Conservation (phyloP, 2,113 vertebrate species). For the Chionodraco myersi region DNA sequence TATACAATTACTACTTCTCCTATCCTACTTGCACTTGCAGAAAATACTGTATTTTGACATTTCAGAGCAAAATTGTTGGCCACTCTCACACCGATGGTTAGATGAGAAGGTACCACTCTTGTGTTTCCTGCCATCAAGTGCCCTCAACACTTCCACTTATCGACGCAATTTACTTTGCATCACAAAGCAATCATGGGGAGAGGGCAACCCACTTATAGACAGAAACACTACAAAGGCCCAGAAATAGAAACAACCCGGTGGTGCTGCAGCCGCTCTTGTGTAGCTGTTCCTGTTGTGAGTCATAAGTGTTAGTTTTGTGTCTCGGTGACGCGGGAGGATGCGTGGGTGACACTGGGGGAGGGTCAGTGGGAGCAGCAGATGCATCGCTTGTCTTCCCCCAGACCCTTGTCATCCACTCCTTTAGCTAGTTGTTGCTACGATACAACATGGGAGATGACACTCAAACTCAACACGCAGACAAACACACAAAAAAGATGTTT, state of each 20-base stretch:
- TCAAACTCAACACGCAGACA: constrained; percentile 35
- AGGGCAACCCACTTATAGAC: constrained; percentile 51
- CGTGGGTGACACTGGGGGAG: constrained; percentile 61
- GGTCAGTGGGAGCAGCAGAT: constrained; percentile 53
- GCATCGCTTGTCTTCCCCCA: constrained; percentile 57
- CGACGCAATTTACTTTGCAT: constrained; percentile 72
- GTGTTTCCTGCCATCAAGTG: constrained; percentile 1
- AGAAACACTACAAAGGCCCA: constrained; percentile 46
- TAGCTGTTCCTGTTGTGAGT: constrained; percentile 64
- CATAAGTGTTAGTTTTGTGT: constrained; percentile 70
- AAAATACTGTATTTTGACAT: background rate
- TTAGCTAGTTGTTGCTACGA: constrained; percentile 75
- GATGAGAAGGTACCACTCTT: background rate
- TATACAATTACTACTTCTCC: background rate
- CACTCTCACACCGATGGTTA: background rate
- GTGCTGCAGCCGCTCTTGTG: constrained; percentile 40
- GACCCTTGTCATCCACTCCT: constrained; percentile 68
- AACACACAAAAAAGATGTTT: constrained; percentile 40
- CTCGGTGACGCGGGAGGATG: constrained; percentile 62
- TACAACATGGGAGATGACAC: constrained; percentile 60
- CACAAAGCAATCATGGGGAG: constrained; percentile 61
- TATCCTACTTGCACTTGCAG: background rate
- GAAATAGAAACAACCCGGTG: constrained; percentile 64
- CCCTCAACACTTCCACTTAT: constrained; percentile 45
- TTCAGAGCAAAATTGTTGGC: background rate